Evolutionary conservation across 2,888 invertebrate species (phyloP).

Genomic region (Eristalis pertinax): DNA sequence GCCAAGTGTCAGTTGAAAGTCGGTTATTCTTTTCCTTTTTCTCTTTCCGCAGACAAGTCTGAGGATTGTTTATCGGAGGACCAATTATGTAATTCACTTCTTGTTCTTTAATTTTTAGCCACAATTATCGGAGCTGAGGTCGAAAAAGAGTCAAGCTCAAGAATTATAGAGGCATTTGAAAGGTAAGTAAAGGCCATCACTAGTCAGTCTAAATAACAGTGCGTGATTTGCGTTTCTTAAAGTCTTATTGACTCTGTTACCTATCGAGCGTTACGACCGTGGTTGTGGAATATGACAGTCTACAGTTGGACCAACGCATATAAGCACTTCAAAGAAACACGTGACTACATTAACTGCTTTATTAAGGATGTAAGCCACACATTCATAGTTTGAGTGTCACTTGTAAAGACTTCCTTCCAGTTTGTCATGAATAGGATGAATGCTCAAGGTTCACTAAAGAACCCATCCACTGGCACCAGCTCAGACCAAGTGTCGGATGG

Average conservation of each 20-base stretch:
- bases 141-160: not conserved
- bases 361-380: not conserved
- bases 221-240: not conserved
- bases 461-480: not conserved
- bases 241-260: not conserved
- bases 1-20: no score
- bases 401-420: not conserved
- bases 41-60: no score
- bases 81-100: no score
- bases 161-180: not conserved
- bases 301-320: not conserved
- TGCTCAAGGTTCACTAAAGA: not conserved
- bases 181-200: not conserved
- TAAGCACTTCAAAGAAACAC: not conserved
- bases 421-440: not conserved
- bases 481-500: constrained; percentile 36
- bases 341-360: not conserved
- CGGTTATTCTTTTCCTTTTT: no score
- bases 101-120: not conserved
- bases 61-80: no score
- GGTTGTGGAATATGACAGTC: not conserved
- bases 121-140: not conserved
- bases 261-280: not conserved
- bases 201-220: not conserved
- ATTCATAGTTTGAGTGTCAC: not conserved